Percentiles rank a stretch among this genome's conserved stretches.
These are phyloP conservation scores for Hypothenemus hampei DNA, from an alignment of 1,140 invertebrate species.

Conservation along the genomic window DNA sequence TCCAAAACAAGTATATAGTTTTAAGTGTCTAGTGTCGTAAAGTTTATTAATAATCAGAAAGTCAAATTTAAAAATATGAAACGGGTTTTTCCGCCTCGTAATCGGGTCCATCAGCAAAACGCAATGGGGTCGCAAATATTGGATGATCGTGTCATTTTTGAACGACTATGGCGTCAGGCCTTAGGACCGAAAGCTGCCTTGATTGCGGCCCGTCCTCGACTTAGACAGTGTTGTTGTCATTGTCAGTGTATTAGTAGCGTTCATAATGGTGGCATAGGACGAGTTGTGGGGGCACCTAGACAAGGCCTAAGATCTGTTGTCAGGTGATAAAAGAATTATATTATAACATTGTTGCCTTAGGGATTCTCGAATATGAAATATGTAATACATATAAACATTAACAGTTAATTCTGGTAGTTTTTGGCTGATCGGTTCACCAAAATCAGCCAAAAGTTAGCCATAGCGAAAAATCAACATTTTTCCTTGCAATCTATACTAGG, in stretches of 20 bases:
- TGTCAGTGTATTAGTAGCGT: constrained; percentile 45
- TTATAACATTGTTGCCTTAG: neutral
- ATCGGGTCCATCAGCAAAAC: constrained; percentile 19
- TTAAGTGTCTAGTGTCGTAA: constrained; percentile 13
- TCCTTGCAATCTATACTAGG: too few relatives aligned
- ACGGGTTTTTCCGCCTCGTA: too few relatives aligned
- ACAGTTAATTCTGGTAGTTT: neutral
- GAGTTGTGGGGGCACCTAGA: constrained; percentile 36
- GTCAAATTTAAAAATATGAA: constrained; percentile 3
- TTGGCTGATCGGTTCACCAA: neutral
- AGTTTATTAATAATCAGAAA: constrained; percentile 4
- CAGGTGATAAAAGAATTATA: constrained; percentile 46
- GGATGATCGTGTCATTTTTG: constrained; percentile 55
- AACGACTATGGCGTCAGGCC: constrained; percentile 57
- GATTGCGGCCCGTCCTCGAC: constrained; percentile 30
- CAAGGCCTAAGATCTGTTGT: constrained; percentile 51
- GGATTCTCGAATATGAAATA: neutral
- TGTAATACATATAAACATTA: neutral
- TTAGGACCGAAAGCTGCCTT: constrained; percentile 41
- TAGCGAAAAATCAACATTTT: too few relatives aligned
- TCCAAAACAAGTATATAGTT: constrained; percentile 38
- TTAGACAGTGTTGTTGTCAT: constrained; percentile 46
- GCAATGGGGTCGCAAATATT: constrained; percentile 32
- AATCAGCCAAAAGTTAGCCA: too few relatives aligned
- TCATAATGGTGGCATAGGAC: neutral